These are phyloP conservation scores for Erebia ligea DNA, from an alignment of 2,888 invertebrate species.

Conservation along the genomic window DNA sequence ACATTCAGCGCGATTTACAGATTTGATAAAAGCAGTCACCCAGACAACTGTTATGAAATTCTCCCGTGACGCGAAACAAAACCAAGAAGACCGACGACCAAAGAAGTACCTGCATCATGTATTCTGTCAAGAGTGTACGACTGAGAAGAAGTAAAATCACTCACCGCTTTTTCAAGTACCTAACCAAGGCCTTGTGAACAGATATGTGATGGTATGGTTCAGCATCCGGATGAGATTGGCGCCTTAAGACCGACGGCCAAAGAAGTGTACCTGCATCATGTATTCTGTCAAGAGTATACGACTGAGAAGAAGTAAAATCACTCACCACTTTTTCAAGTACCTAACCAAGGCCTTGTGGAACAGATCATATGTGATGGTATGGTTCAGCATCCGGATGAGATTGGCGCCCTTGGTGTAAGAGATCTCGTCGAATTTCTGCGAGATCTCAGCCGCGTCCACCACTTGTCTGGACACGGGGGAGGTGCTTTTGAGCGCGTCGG, in stretches of 20 bases:
- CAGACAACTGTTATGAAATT: no score
- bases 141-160: conserved; percentile 43
- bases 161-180: conserved; percentile 83
- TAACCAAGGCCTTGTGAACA: conserved; percentile 79
- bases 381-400: conserved; percentile 84
- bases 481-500: conserved; percentile 81
- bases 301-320: conserved; percentile 29
- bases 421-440: conserved; percentile 84
- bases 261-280: no score
- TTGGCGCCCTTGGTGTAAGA: conserved; percentile 83
- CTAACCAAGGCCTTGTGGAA: conserved; percentile 79
- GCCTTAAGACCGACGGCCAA: conserved; percentile 49
- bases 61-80: no score
- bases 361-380: conserved; percentile 75
- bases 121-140: no score
- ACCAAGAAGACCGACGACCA: no score
- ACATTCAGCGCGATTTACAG: no score
- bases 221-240: conserved; percentile 84
- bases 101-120: no score
- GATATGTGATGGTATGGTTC: conserved; percentile 79
- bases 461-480: conserved; percentile 81
- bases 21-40: no score
- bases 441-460: conserved; percentile 80
- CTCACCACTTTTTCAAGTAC: conserved; percentile 83
- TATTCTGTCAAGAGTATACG: no score